Base-by-base conservation (phyloP, 2,113 vertebrate genomes). In the Oncorhynchus keta region DNA sequence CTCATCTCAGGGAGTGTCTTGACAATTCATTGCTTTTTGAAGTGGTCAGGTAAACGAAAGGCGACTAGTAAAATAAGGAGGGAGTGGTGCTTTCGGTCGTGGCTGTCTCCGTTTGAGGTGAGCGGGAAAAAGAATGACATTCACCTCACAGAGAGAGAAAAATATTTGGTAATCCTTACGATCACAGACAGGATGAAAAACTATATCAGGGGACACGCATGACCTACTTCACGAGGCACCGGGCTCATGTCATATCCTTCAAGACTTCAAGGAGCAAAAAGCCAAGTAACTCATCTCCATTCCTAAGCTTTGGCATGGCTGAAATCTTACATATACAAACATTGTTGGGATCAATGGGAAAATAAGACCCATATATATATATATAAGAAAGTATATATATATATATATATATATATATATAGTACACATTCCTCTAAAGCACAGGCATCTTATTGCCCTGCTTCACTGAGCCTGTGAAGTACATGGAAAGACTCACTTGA, bases 21-120 rank as follows among this genome's bases (percentile, higher is more conserved):
- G 91, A 93, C 89, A 92, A 93, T 93, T 88, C 91, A 93, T 90
- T 84, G 87, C 83, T 86, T 90, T 92, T 93, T 92, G 90, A 93
- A 91, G 88, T 84, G 84, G 77, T 67, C 81, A 84, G 76, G 81
- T 89, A 91, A 90, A 92, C 86, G 82, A 92, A 93, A 90, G 81
- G 83, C 67, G 74, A 76, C 78, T 66, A 77, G 74, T 77, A 71
- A 91, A 89, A 89, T 89, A 86, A 81, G 78, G 70, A 76, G 84
- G 20, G 66, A 81, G 70, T 72, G 68, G 68, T 59, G 69, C 77
- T 73, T 77, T 76, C 76, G 72, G 75, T 74, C 30, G 2, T 61
- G 77, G 70, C 39, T 1, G 13, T 20, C 61, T 9, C 76, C 59
- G 81, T 82, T 81, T 83, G 81, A 74, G 77, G 80, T 80, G 76